A percentile compares a stretch with the other conserved stretches of the same genome.
These are phyloP conservation scores for Hymenopus coronatus DNA, from an alignment of 2,888 invertebrate species.

Conservation along the genomic window DNA sequence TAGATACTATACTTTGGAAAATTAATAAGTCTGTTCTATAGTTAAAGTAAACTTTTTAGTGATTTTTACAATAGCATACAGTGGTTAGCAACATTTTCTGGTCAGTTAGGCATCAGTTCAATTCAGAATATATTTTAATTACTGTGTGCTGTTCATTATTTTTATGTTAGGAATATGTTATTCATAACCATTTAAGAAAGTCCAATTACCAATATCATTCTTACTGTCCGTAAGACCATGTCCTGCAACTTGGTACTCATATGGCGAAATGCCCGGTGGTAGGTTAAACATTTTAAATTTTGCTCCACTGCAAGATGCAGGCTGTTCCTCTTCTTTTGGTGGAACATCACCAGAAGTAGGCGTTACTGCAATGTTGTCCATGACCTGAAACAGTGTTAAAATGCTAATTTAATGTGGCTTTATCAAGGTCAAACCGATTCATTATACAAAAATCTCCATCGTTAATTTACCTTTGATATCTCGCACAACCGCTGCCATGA, in stretches of 20 bases:
- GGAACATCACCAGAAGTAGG: neutral
- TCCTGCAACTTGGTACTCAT: conserved; percentile 65
- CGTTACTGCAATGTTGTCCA: neutral
- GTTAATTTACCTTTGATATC: neutral
- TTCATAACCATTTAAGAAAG: conserved; percentile 13
- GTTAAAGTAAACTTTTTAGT: too few relatives aligned
- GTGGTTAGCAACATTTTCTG: too few relatives aligned
- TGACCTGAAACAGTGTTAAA: neutral
- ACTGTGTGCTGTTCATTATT: too few relatives aligned
- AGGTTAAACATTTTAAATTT: neutral
- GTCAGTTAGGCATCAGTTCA: too few relatives aligned
- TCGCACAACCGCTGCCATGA: neutral
- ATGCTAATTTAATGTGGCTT: too few relatives aligned
- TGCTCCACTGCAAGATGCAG: neutral
- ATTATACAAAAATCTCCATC: neutral
- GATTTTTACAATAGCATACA: too few relatives aligned
- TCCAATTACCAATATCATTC: conserved; percentile 53
- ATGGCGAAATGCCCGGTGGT: conserved; percentile 39
- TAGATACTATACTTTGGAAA: too few relatives aligned
- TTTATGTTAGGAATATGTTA: too few relatives aligned
- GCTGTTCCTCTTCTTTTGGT: neutral
- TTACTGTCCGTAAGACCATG: conserved; percentile 55
- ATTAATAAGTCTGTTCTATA: too few relatives aligned
- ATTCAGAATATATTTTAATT: too few relatives aligned
- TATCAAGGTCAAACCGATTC: too few relatives aligned